Evolutionary conservation across 2,797 vertebrate species (phyloP).

Genomic region (Phalanger gymnotis): DNA sequence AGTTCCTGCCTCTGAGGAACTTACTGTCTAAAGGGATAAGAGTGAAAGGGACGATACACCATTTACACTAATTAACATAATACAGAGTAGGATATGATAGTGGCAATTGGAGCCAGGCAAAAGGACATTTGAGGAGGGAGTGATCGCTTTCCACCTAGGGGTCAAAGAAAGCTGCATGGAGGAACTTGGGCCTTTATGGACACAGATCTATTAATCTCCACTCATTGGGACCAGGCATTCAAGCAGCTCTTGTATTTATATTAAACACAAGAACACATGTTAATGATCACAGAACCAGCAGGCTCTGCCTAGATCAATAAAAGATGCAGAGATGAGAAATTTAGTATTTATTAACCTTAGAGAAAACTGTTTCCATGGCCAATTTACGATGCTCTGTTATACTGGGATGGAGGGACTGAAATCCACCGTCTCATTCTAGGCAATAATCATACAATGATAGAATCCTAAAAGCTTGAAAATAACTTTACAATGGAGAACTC

Average conservation of each 20-base stretch:
- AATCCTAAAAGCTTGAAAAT: not conserved
- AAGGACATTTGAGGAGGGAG: not conserved
- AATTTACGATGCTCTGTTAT: not conserved
- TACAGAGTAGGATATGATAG: not conserved
- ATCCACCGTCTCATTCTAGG: not conserved
- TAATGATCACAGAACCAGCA: not conserved
- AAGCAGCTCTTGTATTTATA: not conserved
- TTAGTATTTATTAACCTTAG: not conserved
- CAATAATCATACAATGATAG: not conserved
- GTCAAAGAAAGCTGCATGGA: not conserved
- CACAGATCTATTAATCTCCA: not conserved
- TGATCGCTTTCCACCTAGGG: not conserved
- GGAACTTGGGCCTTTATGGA: not conserved
- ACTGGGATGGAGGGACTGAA: not conserved
- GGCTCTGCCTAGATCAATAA: not conserved
- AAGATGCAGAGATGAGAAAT: not conserved
- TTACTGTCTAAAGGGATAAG: not conserved
- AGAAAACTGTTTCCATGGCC: not conserved
- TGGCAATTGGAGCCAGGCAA: not conserved
- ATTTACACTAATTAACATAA: not conserved
- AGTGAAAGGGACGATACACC: not conserved
- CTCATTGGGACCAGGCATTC: not conserved
- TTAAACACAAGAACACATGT: not conserved
- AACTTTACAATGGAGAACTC: not conserved
- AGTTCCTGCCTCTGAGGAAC: not conserved